Conservation (phyloP, 2,888 invertebrate genomes). For the Laothoe populi region DNA sequence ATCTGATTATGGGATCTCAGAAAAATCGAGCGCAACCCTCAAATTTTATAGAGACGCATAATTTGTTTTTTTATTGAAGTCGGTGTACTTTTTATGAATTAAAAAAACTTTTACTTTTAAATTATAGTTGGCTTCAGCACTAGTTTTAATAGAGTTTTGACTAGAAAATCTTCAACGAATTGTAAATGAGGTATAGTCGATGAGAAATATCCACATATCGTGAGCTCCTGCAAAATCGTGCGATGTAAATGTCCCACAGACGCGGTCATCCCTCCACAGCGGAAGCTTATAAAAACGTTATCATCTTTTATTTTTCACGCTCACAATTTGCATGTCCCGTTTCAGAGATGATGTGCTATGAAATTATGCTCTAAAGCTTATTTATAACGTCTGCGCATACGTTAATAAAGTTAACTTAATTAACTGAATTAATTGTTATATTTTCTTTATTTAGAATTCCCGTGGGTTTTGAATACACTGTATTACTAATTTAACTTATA, state of each 20-base stretch:
- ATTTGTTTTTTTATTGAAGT: too few species aligned
- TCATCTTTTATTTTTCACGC: constrained; percentile 79
- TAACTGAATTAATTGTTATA: constrained; percentile 41
- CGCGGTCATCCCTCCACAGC: constrained; percentile 53
- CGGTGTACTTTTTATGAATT: too few species aligned
- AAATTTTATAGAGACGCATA: too few species aligned
- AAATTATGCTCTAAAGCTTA: constrained; percentile 75
- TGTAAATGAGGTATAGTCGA: too few species aligned
- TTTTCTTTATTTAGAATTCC: constrained; percentile 26
- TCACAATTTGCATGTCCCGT: constrained; percentile 81
- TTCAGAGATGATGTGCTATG: constrained; percentile 77
- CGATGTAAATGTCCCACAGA: constrained; percentile 12
- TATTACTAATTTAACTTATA: constrained; percentile 14
- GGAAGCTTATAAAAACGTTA: constrained; percentile 78
- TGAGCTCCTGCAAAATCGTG: neutral
- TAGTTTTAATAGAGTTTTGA: too few species aligned
- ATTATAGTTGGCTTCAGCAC: too few species aligned
- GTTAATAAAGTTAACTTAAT: constrained; percentile 52
- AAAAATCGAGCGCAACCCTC: too few species aligned
- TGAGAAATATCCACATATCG: neutral
- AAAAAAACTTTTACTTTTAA: too few species aligned
- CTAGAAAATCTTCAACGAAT: too few species aligned
- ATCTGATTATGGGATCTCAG: too few species aligned
- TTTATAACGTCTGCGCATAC: constrained; percentile 69
- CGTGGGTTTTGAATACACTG: constrained; percentile 20